Base-by-base conservation (phyloP, 2,888 invertebrate species). In the Sarcophaga carnaria region DNA sequence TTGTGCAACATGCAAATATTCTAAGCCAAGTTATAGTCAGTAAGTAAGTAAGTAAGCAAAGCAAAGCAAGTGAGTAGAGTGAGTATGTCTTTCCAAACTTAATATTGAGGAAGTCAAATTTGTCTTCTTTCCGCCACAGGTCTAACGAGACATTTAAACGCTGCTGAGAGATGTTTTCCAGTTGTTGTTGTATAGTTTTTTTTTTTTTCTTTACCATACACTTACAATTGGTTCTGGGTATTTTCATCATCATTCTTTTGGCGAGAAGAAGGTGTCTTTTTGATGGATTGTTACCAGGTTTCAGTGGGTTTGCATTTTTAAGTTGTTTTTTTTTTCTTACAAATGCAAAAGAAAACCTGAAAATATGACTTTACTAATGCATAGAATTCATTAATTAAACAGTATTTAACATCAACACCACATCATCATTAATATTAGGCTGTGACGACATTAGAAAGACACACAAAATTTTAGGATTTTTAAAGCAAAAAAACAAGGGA, bases 361-460 rank as follows among this genome's bases (percentile, higher is more conserved):
- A 49, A 49, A 49, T 49, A 49, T 49, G 78, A 60, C 83, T 83
- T 80, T 87, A 76, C 76, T 79, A 80, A 83, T 74, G 79, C 87
- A 78, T 89, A 91, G 90, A 91, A 91, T 90, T 92, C 92, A 92
- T 92, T 92, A 92, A 92, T 92, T 91, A 92, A 92, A 92, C 90
- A 90, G 91, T 91, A 92, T 92, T 92, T 92, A 92, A 91, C 92
- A 91, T 92, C 92, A 92, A 91, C 92, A 92, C 91, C 92, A 91
- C 92, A 92, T 90, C 92, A 91, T 90, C 92, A 92, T 91, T 91
- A 91, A 91, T 91, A 91, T 89, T 45, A 11, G n/a, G 22, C 20
- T 47, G 27, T 45, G 14, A 14, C 22, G 45, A 14, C 25, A 22
- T 12, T 8, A 71, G 20, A 47, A 25, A 45, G 1, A 6, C 0